Conservation (phyloP, 2,113 vertebrate species). For the Cathartes aura region DNA sequence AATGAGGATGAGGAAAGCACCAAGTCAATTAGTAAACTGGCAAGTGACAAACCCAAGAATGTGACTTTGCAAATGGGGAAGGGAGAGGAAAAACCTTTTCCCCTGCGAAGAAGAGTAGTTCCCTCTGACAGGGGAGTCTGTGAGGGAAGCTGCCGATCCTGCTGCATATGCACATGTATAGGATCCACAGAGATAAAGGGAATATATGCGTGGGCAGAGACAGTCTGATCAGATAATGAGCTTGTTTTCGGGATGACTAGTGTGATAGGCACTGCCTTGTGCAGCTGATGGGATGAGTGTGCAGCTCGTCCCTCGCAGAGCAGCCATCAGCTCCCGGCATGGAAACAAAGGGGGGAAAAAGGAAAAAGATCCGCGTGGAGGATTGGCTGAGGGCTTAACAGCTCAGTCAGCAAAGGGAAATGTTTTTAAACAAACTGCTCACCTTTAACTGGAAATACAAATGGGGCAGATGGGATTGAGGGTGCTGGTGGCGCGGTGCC, state of each 20-base stretch:
- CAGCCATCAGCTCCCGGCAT: neutral
- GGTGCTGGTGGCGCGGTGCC: neutral
- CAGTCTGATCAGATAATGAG: neutral
- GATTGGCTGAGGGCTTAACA: neutral
- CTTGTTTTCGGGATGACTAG: neutral
- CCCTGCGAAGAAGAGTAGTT: neutral
- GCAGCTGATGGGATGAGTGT: neutral
- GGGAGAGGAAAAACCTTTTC: neutral
- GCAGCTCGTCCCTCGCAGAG: neutral
- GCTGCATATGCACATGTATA: accelerated
- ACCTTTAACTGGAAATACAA: neutral
- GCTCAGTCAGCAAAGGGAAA: neutral
- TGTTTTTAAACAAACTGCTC: neutral
- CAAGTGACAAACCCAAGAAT: neutral
- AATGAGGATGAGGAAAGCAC: neutral
- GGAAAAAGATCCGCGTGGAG: neutral
- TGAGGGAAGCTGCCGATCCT: neutral
- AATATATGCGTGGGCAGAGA: neutral
- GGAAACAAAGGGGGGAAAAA: neutral
- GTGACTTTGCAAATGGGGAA: too few species aligned
- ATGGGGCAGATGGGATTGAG: too few species aligned
- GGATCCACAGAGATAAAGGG: neutral
- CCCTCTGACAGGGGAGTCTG: neutral
- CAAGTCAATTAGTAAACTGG: neutral
- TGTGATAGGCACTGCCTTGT: neutral